Evolutionary conservation across 2,888 invertebrate genomes (phyloP).

Genomic region (Limnephilus auricula): DNA sequence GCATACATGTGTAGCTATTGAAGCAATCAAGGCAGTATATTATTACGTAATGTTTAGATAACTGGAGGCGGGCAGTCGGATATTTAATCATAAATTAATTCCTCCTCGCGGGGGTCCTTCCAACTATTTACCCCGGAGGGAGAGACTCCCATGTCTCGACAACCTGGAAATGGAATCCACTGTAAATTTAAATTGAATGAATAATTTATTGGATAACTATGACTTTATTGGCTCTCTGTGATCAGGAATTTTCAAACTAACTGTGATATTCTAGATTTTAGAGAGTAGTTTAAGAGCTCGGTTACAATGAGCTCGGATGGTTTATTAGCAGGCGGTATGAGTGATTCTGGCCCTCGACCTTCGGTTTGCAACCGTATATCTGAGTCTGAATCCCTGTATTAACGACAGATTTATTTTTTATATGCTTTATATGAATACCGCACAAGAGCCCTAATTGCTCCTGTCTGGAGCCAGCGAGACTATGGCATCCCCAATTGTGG

Average conservation of each 20-base stretch:
- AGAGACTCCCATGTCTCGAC: neutral
- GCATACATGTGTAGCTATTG: neutral
- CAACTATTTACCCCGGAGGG: neutral
- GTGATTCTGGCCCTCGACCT: too few relatives aligned
- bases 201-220: neutral
- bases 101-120: neutral
- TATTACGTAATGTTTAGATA: neutral
- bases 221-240: neutral
- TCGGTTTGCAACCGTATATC: too few relatives aligned
- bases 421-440: too few relatives aligned
- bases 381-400: too few relatives aligned
- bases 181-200: neutral
- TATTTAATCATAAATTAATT: constrained; percentile 13
- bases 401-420: too few relatives aligned
- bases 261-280: too few relatives aligned
- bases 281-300: too few relatives aligned
- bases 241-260: neutral
- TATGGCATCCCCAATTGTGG: too few relatives aligned
- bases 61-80: neutral
- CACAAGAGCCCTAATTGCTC: too few relatives aligned
- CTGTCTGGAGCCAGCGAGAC: too few relatives aligned
- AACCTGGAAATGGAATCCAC: neutral
- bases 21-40: neutral
- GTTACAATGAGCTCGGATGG: too few relatives aligned
- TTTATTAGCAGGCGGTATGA: too few relatives aligned